Evolutionary conservation across 2,888 invertebrate species (phyloP), one percentile per base, ranked within the genome.

Genomic region (Calliscelio sp.): DNA sequence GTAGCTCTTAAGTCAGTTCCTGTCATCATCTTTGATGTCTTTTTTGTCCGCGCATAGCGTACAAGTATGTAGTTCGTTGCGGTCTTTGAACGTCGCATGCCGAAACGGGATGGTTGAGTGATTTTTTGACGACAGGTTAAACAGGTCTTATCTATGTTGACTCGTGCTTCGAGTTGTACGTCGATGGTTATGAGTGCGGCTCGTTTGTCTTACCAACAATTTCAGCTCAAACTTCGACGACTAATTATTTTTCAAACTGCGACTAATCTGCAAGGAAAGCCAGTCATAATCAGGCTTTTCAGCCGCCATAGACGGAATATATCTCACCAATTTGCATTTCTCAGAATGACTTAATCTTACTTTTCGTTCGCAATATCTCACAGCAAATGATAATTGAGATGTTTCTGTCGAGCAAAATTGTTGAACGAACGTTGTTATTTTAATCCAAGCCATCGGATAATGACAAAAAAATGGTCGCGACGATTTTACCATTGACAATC

Each of bases 61-160:
- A 14, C 63, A 41, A 32, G 22, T 57, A 35, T 49, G 57, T 44
- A 57, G 57, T 68, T 68, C 59, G 68, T 77, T 71, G 63, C 61
- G 53, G 53, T 65, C 71, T 80, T 71, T 71, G 71, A 71, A 53
- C 46, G 25, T 65, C 65, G 59, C 65, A 66, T 59, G 80, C 51
- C 79, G 71, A 63, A 71, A 59, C 53, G 35, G 25, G 71, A 80
- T 22, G 66, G 65, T 38, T 66, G 65, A 66, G 59, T 80, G 66
- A 71, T 73, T 73, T 80, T 80, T 80, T 65, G 65, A 80, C 70
- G 79, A 70, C 80, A 80, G 66, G 73, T 80, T 73, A 77, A 82
- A 82, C 70, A 71, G 51, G 75, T 74, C 81, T 75, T 81, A 74
- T 81, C 81, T 75, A 10, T 63, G 51, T 74, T 81, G 59, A 75